Base-by-base conservation (phyloP, 2,888 invertebrate species). In the Lucinisca nassula region DNA sequence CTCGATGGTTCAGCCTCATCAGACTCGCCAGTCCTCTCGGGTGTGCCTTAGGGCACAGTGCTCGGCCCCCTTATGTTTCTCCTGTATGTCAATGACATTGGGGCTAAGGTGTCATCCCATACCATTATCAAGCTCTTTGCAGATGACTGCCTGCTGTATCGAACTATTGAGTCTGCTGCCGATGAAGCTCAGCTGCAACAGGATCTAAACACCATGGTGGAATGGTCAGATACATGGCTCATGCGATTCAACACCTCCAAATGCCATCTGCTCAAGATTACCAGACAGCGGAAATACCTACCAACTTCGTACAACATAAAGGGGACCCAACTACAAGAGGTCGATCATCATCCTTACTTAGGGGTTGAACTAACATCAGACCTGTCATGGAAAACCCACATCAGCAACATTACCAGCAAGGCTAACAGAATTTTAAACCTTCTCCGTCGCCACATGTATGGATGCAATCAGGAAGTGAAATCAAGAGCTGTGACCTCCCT, bases 331-430 rank as follows among this genome's bases (percentile, higher is more conserved):
- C 51, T 51, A 4, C 51, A 51, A 21, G 21, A 51, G 21, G 12
- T 51, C 21, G 51, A 51, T 21, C 51, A 51, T 17, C 51, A 77
- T 21, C 76, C 76, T 0, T 79, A 83, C n/a, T 76, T 86, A 21
- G 79, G 79, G 1, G 73, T 86, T 12, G 21, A 8, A 24, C 38
- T 86, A 21, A 73, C 32, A 32, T 79, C 83, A 12, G 75, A 82
- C 45, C 55, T 86, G 0, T 83, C 79, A 55, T 79, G 79, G 83
- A 24, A 27, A 21, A 75, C 67, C 0, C 86, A 86, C 35, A 86
- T 86, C 21, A 76, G 38, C 17, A 86, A 78, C 30, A 76, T 83
- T 21, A 32, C 40, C 10, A 79, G 55, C 24, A 78, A 74, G 40
- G 79, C 82, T n/a, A 86, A 49, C 49, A 40, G 27, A 21, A 76